Base-by-base conservation (phyloP, 2,888 invertebrate genomes). In the Hymenopus coronatus region DNA sequence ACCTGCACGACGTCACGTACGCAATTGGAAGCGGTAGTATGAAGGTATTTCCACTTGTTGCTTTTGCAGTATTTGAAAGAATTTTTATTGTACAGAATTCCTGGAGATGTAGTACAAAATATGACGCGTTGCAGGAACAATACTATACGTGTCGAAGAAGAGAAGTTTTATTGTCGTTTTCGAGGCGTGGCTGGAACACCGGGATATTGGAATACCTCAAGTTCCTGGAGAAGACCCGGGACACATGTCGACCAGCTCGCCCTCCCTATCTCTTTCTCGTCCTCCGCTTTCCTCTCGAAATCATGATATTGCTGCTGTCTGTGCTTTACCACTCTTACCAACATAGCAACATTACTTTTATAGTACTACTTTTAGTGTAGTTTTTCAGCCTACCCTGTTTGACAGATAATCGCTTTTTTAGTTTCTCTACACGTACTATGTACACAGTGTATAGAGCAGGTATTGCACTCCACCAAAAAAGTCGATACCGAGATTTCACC, bases 191-290 rank as follows among this genome's bases (percentile, higher is more conserved):
- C 54, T 20, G 25, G 54, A 70, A 70, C 54, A 70, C 54, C 54
- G 54, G 20, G 85, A 89, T 89, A 89, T 89, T 89, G 89, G 89
- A 89, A 89, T 89, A 88, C 85, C 54, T 89, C 46, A 83, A 88
- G 89, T 89, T 89, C 89, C 88, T 25, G 82, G 46, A 70, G 54
- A 46, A 33, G 82, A 46, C 28, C 33, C 27, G 81, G 82, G 28
- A n/a, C 82, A 25, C 81, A 20, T 20, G n/a, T 30, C 83, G 28
- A 83, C 83, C 27, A 83, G 28, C n/a, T 70, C 54, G 15, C 28
- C 40, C 54, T 28, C 28, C 40, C 85, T 1, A 40, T 70, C 54
- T 33, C 87, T 15, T 2, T 12, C 82, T 82, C 54, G 27, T 28
- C 54, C 87, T n/a, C 7, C 82, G n/a, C 2, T 40, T 25, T 70